These are phyloP conservation scores for Cephalophus harveyi DNA, from an alignment of 2,113 vertebrate species.

Conservation along the genomic window DNA sequence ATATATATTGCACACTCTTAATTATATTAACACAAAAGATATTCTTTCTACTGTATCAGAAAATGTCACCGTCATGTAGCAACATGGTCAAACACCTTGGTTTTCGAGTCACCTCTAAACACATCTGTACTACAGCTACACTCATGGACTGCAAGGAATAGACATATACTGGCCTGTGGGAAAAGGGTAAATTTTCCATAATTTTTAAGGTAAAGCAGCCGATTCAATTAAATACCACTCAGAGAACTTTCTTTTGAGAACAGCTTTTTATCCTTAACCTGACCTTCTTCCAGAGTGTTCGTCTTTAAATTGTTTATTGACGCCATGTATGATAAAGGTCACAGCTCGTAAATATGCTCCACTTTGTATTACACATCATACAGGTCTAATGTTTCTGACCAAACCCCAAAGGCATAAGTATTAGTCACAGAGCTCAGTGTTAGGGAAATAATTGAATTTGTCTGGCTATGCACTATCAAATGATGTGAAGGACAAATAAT, in stretches of 20 bases:
- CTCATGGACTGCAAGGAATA: neutral
- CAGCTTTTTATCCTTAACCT: constrained; percentile 26
- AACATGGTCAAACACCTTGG: neutral
- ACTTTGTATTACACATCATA: neutral
- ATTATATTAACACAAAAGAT: neutral
- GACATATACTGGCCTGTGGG: neutral
- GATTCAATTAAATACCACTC: constrained; percentile 30
- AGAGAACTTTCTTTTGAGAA: neutral
- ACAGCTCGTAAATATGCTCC: neutral
- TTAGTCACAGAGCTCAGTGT: neutral
- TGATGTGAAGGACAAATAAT: constrained; percentile 6
- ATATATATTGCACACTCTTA: neutral
- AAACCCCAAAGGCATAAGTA: constrained; percentile 1
- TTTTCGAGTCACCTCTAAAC: neutral
- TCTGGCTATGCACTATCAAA: neutral
- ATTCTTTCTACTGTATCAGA: neutral
- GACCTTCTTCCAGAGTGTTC: neutral
- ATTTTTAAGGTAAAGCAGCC: constrained; percentile 12
- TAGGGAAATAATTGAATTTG: constrained; percentile 35
- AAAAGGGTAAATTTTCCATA: neutral
- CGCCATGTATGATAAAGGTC: constrained; percentile 23
- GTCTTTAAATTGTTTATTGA: constrained; percentile 41
- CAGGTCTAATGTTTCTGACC: constrained; percentile 10
- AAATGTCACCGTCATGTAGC: neutral
- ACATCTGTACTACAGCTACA: neutral